phyloP scores from a whole-genome alignment of 2,888 invertebrate species.

The Antheraea yamamai region DNA sequence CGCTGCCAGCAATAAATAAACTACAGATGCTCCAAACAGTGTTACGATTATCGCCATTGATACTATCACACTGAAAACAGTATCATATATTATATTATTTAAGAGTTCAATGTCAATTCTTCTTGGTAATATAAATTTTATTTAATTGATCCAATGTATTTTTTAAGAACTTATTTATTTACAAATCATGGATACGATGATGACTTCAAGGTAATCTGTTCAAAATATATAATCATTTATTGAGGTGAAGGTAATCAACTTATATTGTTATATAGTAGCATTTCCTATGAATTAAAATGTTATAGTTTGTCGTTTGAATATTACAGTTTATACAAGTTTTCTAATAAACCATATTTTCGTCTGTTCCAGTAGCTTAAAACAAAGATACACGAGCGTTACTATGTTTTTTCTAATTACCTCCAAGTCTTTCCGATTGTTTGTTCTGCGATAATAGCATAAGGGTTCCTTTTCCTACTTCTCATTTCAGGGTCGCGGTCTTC shows the following conservation, averaged over 20 bases:
- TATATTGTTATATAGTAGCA: too few relatives aligned
- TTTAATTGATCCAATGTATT: background rate
- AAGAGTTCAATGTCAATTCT: background rate
- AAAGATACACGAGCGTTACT: background rate
- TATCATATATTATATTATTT: background rate
- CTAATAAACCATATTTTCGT: background rate
- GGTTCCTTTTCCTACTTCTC: constrained; percentile 82
- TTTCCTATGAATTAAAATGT: too few relatives aligned
- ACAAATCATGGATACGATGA: background rate
- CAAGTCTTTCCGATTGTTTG: constrained; percentile 83
- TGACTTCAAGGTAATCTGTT: background rate
- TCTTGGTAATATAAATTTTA: background rate
- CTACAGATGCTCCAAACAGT: constrained; percentile 85
- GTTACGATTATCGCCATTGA: constrained; percentile 84
- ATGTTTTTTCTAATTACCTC: constrained; percentile 61
- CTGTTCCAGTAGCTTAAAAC: background rate
- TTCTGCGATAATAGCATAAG: constrained; percentile 86
- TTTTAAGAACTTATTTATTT: background rate
- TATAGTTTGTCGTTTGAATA: too few relatives aligned
- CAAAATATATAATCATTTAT: background rate
- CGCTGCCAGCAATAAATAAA: constrained; percentile 85
- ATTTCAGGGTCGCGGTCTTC: constrained; percentile 85
- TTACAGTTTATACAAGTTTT: background rate
- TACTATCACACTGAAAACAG: constrained; percentile 69
- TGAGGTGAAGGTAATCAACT: too few relatives aligned